phyloP scores from a whole-genome alignment of 2,888 invertebrate species.

The Emmelina monodactyla region DNA sequence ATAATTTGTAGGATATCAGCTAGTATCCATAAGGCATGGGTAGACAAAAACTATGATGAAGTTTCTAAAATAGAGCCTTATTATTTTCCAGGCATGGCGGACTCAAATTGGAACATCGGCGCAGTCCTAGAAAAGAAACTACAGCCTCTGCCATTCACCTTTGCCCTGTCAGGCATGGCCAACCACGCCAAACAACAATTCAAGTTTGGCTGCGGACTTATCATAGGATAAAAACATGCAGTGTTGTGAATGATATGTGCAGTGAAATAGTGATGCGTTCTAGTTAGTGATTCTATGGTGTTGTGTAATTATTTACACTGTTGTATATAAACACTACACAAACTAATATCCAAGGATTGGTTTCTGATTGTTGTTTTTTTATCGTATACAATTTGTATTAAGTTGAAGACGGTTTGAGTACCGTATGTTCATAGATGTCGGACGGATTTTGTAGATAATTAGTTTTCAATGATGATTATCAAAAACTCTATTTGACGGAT shows the following conservation, averaged over 20 bases:
- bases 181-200: slow-evolving; percentile 94
- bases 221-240: slow-evolving; percentile 76
- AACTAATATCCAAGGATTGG: too few relatives aligned
- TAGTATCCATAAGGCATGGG: too few relatives aligned
- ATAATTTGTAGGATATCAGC: too few relatives aligned
- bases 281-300: slow-evolving; percentile 21
- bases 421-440: too few relatives aligned
- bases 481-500: too few relatives aligned
- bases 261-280: slow-evolving; percentile 16
- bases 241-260: slow-evolving; percentile 8
- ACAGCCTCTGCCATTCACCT: slow-evolving; percentile 90
- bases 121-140: slow-evolving; percentile 95
- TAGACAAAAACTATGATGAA: slow-evolving; percentile 3
- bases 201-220: slow-evolving; percentile 92
- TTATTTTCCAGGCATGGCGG: slow-evolving; percentile 77
- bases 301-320: slow-evolving; percentile 5
- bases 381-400: too few relatives aligned
- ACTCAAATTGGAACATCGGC: slow-evolving; percentile 92
- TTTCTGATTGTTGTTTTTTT: too few relatives aligned
- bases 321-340: not conserved
- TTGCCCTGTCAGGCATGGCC: slow-evolving; percentile 89
- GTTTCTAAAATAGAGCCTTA: too few relatives aligned
- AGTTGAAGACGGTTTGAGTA: too few relatives aligned
- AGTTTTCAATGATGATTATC: too few relatives aligned
- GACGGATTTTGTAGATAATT: too few relatives aligned